Evolutionary conservation across 2,888 invertebrate genomes (phyloP).

Genomic region (Scaptomyza caliginosa): DNA sequence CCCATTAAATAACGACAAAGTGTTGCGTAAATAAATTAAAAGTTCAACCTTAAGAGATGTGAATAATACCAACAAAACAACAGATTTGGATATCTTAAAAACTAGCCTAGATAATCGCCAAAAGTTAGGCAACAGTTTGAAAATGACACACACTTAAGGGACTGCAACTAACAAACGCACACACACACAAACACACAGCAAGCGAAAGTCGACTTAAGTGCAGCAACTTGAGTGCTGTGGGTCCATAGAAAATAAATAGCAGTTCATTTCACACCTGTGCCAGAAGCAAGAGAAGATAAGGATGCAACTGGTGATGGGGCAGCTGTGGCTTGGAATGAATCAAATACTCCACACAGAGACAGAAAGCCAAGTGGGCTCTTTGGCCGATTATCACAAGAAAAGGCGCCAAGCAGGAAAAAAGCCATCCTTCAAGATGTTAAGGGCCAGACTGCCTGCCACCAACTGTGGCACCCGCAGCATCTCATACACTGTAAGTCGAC

Average conservation of each 20-base stretch:
- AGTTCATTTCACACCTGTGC: constrained; percentile 54
- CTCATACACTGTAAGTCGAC: constrained; percentile 31
- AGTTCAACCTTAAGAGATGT: constrained; percentile 2
- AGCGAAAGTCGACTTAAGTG: constrained; percentile 19
- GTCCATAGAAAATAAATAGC: constrained; percentile 44
- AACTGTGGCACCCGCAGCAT: constrained; percentile 14
- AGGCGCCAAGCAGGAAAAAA: constrained; percentile 54
- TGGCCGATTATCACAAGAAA: constrained; percentile 54
- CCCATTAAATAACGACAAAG: not conserved
- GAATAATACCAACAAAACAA: no score
- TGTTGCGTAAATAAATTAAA: constrained; percentile 7
- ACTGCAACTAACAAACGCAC: constrained; percentile 7
- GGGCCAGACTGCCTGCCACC: not conserved
- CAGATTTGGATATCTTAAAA: not conserved
- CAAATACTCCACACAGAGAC: constrained; percentile 12
- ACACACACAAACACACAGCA: not conserved
- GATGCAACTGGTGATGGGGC: constrained; percentile 7
- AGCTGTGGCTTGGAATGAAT: constrained; percentile 9
- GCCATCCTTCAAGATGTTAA: constrained; percentile 1
- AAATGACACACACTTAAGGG: constrained; percentile 28
- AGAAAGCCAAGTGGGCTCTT: constrained; percentile 46
- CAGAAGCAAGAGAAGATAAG: not conserved
- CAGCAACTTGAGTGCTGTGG: constrained; percentile 28
- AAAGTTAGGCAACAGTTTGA: constrained; percentile 44
- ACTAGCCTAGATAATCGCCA: constrained; percentile 18